Evolutionary conservation across 2,888 invertebrate species (phyloP).

Genomic region (Drosophila longiperda): DNA sequence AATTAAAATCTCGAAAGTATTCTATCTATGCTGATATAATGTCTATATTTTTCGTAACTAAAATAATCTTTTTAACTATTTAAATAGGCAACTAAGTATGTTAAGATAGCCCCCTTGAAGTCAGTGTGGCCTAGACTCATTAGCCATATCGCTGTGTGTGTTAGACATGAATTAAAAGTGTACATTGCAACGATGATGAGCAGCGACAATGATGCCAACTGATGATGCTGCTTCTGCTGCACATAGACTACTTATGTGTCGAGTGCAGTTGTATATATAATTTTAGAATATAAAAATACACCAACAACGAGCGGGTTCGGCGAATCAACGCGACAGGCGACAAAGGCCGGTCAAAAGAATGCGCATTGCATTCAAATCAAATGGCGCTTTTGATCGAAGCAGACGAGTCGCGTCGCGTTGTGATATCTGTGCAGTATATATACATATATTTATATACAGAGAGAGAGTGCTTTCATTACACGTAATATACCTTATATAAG

Average conservation of each 20-base stretch:
- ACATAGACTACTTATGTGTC: conserved; percentile 49
- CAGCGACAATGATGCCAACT: conserved; percentile 48
- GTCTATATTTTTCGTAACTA: neutral
- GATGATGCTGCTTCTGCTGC: conserved; percentile 28
- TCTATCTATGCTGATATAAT: neutral
- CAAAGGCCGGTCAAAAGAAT: conserved; percentile 73
- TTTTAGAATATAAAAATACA: conserved; percentile 78
- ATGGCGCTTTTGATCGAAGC: conserved; percentile 74
- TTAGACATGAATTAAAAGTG: conserved; percentile 78
- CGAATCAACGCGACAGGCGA: conserved; percentile 47
- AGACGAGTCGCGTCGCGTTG: conserved; percentile 55
- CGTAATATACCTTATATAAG: conserved; percentile 52
- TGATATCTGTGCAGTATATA: conserved; percentile 13
- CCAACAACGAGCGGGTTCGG: conserved; percentile 48
- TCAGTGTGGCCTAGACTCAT: conserved; percentile 45
- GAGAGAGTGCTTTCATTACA: conserved; percentile 16
- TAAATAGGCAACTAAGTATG: neutral
- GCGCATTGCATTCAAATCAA: conserved; percentile 73
- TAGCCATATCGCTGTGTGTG: conserved; percentile 45
- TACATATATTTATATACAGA: neutral
- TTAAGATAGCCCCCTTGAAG: conserved; percentile 2
- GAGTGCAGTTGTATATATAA: conserved; percentile 56
- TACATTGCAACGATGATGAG: conserved; percentile 62
- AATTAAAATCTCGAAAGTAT: neutral
- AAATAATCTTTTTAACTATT: neutral